phyloP scores from a whole-genome alignment of 2,797 vertebrate genomes.

The Aulostomus chinensis region DNA sequence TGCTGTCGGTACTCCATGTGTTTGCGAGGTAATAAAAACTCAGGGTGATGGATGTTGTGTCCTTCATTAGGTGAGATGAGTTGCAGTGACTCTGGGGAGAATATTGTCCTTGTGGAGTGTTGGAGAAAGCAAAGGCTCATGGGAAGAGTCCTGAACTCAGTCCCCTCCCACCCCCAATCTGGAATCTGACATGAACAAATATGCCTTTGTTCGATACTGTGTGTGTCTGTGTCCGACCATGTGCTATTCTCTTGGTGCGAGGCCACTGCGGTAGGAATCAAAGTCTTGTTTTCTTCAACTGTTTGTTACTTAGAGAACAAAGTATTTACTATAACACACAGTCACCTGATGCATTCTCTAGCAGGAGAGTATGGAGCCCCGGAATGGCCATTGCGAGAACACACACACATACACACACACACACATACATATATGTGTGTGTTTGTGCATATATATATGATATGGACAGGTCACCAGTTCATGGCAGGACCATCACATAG shows the following conservation, averaged over 20 bases:
- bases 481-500: too few relatives aligned
- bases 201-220: constrained; percentile 54
- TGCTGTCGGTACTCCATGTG: constrained; percentile 5
- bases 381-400: too few relatives aligned
- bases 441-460: too few relatives aligned
- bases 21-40: too few relatives aligned
- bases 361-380: too few relatives aligned
- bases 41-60: constrained; percentile 9
- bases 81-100: constrained; percentile 4
- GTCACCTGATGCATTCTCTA: too few relatives aligned
- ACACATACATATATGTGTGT: too few relatives aligned
- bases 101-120: constrained; percentile 5
- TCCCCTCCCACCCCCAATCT: constrained; percentile 24
- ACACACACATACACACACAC: too few relatives aligned
- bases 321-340: too few relatives aligned
- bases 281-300: not conserved
- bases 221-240: constrained; percentile 10
- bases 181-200: constrained; percentile 57
- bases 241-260: constrained; percentile 23
- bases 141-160: constrained; percentile 27
- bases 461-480: too few relatives aligned
- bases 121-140: constrained; percentile 43
- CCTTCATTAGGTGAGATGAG: constrained; percentile 4
- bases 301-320: too few relatives aligned
- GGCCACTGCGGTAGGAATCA: too few relatives aligned